Conservation (phyloP, 1,140 invertebrate species). For the Eumeta japonica region DNA sequence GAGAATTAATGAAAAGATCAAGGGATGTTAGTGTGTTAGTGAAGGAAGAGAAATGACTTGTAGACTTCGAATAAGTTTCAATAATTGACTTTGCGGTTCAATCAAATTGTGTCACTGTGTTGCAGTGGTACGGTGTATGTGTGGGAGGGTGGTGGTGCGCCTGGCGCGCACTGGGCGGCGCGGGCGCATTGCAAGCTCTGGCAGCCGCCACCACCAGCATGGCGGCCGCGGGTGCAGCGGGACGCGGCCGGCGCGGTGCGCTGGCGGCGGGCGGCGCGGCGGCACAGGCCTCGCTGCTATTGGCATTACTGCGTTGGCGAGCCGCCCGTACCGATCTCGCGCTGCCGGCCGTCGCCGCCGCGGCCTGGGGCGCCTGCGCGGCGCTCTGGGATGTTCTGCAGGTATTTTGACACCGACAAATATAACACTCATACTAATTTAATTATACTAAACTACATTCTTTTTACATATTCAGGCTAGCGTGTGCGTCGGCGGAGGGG, state of each 20-base stretch:
- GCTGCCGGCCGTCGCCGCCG: slow-evolving; percentile 69
- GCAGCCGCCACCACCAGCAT: slow-evolving; percentile 69
- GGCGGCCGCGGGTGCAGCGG: slow-evolving; percentile 64
- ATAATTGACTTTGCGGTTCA: neutral
- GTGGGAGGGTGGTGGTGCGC: slow-evolving; percentile 66
- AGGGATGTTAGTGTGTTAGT: too few species aligned
- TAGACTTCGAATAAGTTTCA: too few species aligned
- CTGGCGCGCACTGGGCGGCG: slow-evolving; percentile 64
- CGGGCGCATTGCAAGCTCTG: slow-evolving; percentile 65
- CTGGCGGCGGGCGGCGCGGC: slow-evolving; percentile 67
- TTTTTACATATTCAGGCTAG: slow-evolving; percentile 21
- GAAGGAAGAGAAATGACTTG: too few species aligned
- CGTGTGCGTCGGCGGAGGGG: slow-evolving; percentile 37
- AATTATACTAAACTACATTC: neutral
- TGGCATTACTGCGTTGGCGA: slow-evolving; percentile 64
- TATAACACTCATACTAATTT: neutral
- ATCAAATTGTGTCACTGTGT: neutral
- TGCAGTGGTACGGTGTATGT: slow-evolving; percentile 58
- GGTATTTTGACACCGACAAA: slow-evolving; percentile 20
- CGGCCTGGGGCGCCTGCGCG: slow-evolving; percentile 74
- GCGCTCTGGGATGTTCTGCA: slow-evolving; percentile 70
- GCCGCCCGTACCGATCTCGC: slow-evolving; percentile 61
- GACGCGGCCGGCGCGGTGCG: slow-evolving; percentile 63
- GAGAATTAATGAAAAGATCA: too few species aligned
- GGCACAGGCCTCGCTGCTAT: slow-evolving; percentile 66